Conservation (phyloP, 2,113 vertebrate genomes). For the Chascanopsetta lugubris region DNA sequence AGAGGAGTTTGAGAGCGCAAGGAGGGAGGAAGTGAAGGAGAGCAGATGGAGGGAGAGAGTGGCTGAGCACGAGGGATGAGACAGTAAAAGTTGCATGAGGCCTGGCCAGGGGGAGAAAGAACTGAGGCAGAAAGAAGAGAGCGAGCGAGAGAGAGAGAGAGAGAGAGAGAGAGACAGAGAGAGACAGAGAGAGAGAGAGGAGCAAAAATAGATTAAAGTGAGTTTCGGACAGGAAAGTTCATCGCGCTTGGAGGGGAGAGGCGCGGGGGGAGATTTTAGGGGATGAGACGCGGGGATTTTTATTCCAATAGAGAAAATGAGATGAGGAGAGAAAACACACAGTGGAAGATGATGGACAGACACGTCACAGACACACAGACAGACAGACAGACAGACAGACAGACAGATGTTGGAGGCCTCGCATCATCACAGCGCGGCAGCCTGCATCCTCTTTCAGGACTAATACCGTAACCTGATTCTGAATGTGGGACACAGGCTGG, state of each 20-base stretch:
- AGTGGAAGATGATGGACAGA: conserved; percentile 60
- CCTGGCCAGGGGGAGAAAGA: conserved; percentile 67
- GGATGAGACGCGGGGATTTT: conserved; percentile 7
- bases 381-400: too few relatives aligned
- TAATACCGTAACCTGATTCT: conserved; percentile 62
- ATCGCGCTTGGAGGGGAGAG: conserved; percentile 32
- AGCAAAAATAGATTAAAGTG: conserved; percentile 72
- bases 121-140: conserved; percentile 65
- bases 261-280: conserved; percentile 15
- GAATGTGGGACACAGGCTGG: conserved; percentile 67
- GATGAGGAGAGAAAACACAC: conserved; percentile 13
- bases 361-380: conserved; percentile 54
- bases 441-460: conserved; percentile 54
- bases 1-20: conserved; percentile 25
- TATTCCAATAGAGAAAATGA: conserved; percentile 2
- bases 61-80: conserved; percentile 49
- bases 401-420: conserved; percentile 46
- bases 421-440: conserved; percentile 25
- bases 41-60: conserved; percentile 64
- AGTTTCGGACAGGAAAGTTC: conserved; percentile 60
- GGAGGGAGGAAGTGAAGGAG: conserved; percentile 27
- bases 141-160: conserved; percentile 34
- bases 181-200: conserved; percentile 23
- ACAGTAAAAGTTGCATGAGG: conserved; percentile 79
- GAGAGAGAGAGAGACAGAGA: conserved; percentile 64